These are phyloP conservation scores for Oxyura jamaicensis DNA, from an alignment of 2,113 vertebrate genomes.

Conservation along the genomic window DNA sequence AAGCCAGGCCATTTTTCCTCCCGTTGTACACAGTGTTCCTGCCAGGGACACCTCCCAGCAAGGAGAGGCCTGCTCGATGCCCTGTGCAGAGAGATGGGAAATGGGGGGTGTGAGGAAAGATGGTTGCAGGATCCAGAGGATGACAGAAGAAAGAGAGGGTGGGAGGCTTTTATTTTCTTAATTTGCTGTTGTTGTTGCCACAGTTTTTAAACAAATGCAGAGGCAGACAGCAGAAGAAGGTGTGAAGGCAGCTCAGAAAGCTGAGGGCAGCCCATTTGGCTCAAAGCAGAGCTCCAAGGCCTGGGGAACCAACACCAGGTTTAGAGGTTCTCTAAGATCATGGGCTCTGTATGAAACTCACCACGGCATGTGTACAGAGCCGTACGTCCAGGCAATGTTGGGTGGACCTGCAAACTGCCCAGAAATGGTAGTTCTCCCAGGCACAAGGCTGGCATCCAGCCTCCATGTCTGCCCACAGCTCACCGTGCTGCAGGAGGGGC, in stretches of 20 bases:
- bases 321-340: too few species aligned
- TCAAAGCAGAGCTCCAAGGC: background rate
- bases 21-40: background rate
- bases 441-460: too few species aligned
- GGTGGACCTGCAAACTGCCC: too few species aligned
- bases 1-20: background rate
- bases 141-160: background rate
- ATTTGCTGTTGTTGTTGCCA: too few species aligned
- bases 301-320: background rate
- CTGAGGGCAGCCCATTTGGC: background rate
- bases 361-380: too few species aligned
- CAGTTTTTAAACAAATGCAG: background rate
- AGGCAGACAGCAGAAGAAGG: background rate
- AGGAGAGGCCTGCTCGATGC: background rate
- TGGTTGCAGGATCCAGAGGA: background rate
- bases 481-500: too few species aligned
- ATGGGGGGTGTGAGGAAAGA: too few species aligned
- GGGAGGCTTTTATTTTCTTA: background rate
- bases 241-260: background rate
- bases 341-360: too few species aligned
- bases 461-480: too few species aligned
- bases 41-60: too few species aligned
- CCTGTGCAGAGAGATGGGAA: background rate
- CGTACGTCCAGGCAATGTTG: too few species aligned
- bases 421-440: too few species aligned